Conservation (phyloP, 2,113 vertebrate genomes). For the Pipa parva region DNA sequence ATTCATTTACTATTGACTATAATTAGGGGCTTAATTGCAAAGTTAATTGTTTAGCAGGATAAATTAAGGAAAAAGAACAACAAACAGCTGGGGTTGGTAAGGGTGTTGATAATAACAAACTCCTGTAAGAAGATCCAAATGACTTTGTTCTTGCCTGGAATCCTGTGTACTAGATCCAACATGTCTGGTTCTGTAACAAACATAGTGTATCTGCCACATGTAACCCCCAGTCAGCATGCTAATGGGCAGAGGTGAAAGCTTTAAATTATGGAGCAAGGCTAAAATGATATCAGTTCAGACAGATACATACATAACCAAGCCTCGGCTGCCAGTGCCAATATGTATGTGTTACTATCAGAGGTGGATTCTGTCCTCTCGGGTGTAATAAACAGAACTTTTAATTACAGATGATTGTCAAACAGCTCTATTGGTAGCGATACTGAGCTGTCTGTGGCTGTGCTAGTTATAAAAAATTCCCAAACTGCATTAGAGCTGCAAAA, state of each 20-base stretch:
- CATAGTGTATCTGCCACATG: too few species aligned
- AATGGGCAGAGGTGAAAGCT: too few species aligned
- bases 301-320: too few species aligned
- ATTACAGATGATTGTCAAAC: not conserved
- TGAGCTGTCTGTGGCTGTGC: not conserved
- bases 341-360: too few species aligned
- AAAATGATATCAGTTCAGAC: too few species aligned
- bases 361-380: not conserved
- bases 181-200: too few species aligned
- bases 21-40: slow-evolving; percentile 57
- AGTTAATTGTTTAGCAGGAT: slow-evolving; percentile 53
- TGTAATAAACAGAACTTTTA: not conserved
- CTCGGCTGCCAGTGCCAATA: too few species aligned
- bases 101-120: slow-evolving; percentile 9
- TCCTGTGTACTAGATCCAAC: too few species aligned
- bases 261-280: too few species aligned
- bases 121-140: not conserved
- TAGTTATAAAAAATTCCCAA: not conserved
- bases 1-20: slow-evolving; percentile 45
- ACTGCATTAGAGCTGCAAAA: not conserved
- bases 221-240: too few species aligned
- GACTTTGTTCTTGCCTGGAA: not conserved
- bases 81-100: slow-evolving; percentile 51
- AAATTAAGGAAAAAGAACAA: slow-evolving; percentile 23
- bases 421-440: not conserved